These are phyloP conservation scores for Aphelenchoides besseyi DNA, from an alignment of 1,140 invertebrate genomes.

Conservation along the genomic window DNA sequence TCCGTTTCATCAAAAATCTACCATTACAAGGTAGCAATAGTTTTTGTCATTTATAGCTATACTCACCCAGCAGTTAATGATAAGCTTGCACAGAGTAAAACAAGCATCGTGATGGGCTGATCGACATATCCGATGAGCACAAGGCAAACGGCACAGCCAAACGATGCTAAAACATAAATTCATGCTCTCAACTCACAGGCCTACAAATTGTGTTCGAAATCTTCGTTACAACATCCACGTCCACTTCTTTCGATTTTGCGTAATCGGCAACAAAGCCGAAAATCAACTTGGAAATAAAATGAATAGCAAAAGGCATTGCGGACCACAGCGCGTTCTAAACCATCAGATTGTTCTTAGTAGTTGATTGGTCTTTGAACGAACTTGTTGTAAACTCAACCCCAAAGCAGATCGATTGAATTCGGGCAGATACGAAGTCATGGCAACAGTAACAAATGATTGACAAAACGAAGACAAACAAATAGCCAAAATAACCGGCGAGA, in stretches of 20 bases:
- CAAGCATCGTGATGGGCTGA: conserved; percentile 13
- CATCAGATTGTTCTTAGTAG: background rate
- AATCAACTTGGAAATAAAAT: conserved; percentile 30
- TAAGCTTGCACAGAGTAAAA: conserved; percentile 20
- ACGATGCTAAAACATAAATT: conserved; percentile 25
- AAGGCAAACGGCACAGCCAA: conserved; percentile 32
- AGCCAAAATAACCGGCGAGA: conserved; percentile 32
- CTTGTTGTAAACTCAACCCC: conserved; percentile 15
- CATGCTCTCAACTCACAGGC: background rate
- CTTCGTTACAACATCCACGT: conserved; percentile 30
- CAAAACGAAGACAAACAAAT: conserved; percentile 32
- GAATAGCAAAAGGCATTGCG: conserved; percentile 30
- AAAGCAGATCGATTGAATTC: conserved; percentile 31
- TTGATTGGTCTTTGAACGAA: no score
- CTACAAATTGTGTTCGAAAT: conserved; percentile 28
- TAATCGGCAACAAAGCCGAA: conserved; percentile 29
- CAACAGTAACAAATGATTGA: conserved; percentile 35
- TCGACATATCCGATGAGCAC: conserved; percentile 2
- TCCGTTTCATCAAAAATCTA: no score
- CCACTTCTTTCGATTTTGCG: conserved; percentile 10
- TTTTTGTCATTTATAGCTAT: no score
- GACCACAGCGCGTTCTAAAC: conserved; percentile 38
- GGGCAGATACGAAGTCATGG: conserved; percentile 29
- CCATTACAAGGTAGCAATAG: no score
- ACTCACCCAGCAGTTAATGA: conserved; percentile 30